A percentile compares a stretch with the other conserved stretches of the same genome.
Evolutionary conservation across 2,113 vertebrate genomes (phyloP).

Genomic region (Xerus inauris): DNA sequence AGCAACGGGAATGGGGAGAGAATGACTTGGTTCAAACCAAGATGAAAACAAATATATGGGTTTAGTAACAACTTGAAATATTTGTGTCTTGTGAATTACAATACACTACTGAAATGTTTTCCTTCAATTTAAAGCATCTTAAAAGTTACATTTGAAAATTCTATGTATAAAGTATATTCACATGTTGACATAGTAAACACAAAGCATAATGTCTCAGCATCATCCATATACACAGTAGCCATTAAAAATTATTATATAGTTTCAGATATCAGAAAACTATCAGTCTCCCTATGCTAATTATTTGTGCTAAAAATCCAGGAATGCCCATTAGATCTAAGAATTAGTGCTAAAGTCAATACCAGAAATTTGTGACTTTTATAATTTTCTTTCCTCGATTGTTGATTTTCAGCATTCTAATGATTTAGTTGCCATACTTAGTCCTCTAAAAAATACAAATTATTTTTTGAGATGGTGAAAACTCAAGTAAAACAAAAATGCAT

Average conservation of each 20-base stretch:
- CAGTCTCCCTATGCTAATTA: constrained; percentile 70
- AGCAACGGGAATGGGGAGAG: background rate
- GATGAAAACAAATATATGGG: constrained; percentile 14
- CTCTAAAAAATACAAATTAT: constrained; percentile 18
- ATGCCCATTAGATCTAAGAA: background rate
- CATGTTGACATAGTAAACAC: constrained; percentile 73
- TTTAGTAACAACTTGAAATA: background rate
- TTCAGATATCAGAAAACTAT: constrained; percentile 76
- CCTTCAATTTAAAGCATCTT: constrained; percentile 80
- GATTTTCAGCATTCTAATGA: constrained; percentile 25
- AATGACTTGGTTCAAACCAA: constrained; percentile 20
- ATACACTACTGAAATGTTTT: constrained; percentile 76
- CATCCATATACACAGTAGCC: constrained; percentile 78
- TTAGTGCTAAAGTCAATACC: constrained; percentile 46
- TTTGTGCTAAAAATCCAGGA: constrained; percentile 70
- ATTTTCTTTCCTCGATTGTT: constrained; percentile 69
- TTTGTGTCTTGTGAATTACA: constrained; percentile 63
- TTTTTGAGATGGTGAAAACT: constrained; percentile 18
- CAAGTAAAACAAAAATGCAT: background rate
- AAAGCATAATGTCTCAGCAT: constrained; percentile 80
- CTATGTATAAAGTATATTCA: constrained; percentile 80
- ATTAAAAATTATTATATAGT: constrained; percentile 70
- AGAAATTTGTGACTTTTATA: constrained; percentile 69
- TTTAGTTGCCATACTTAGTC: constrained; percentile 10
- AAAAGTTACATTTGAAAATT: constrained; percentile 75